phyloP scores from a whole-genome alignment of 2,113 vertebrate genomes.

The Macquaria ambigua region DNA sequence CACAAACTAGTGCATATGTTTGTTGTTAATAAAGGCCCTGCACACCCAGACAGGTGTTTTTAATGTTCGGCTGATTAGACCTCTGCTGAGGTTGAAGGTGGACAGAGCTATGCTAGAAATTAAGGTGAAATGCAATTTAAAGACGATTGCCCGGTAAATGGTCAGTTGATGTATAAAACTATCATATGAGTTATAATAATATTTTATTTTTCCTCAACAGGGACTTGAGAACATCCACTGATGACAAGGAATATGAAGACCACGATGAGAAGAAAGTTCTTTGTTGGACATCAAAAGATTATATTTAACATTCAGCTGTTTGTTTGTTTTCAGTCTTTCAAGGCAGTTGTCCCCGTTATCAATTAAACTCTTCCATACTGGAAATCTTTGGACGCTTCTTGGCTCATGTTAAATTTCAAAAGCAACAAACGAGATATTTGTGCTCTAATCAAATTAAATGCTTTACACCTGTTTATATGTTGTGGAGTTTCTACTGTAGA shows the following conservation, averaged over 20 bases:
- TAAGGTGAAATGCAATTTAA: neutral
- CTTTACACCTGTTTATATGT: neutral
- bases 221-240: constrained; percentile 94
- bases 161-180: neutral
- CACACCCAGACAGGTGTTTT: neutral
- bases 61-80: neutral
- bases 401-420: neutral
- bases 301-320: constrained; percentile 43
- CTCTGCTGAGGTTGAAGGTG: neutral
- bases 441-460: neutral
- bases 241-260: constrained; percentile 47
- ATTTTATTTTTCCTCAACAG: constrained; percentile 82
- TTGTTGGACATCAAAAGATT: constrained; percentile 66
- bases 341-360: neutral
- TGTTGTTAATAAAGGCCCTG: neutral
- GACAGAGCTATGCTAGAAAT: neutral
- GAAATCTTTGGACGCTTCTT: neutral
- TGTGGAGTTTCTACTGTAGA: neutral
- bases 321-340: constrained; percentile 31
- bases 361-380: constrained; percentile 46
- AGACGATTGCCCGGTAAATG: neutral
- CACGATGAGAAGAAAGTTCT: neutral
- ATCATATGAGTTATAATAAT: neutral
- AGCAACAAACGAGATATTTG: neutral
- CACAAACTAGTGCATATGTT: neutral